Base-by-base conservation (phyloP, 2,888 invertebrate species). In the Polietes domitor region DNA sequence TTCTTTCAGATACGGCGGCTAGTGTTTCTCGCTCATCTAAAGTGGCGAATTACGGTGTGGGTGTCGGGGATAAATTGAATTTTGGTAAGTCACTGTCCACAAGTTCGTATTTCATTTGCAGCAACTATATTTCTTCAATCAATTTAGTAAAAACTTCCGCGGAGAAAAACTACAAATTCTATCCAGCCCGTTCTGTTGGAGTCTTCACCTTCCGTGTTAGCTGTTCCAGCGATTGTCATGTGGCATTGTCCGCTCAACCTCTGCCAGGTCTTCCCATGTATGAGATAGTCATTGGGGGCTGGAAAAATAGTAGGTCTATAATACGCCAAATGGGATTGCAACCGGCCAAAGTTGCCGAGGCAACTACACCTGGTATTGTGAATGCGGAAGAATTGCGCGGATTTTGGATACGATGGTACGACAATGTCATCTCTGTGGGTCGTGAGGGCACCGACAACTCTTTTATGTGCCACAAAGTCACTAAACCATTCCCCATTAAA, bases 251-350 rank as follows among this genome's bases (percentile, higher is more conserved):
- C 15, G 93, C 94, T 78, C 94, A 94, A 0, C 95, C 96, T 1
- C 92, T 93, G 71, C 96, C 96, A 87, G 92, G 94, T 10, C 94
- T 95, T 72, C 97, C 97, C 21, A 96, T 97, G 93, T 95, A 95
- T 90, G 97, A 98, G 94, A 91, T 98, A 74, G 96, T 97, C 92
- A 94, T 98, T 88, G 97, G 97, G 32, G 97, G 97, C 43, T 98
- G 97, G 97, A 94, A 94, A 26, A 97, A 97, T 92, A 93, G 94
- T 83, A 97, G 96, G 92, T 96, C 96, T 43, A 95, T 96, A 0
- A 96, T 97, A 89, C 95, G 97, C 83, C 95, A 94, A 89, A 96
- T 97, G 92, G 37, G 37, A 37, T 94, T 94, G 90, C 93, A 94
- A 82, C 94, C 96, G 92, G 96, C 65, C 2, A 96, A 96, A 68